phyloP scores from a whole-genome alignment of 2,797 vertebrate species.

The Picus viridis region DNA sequence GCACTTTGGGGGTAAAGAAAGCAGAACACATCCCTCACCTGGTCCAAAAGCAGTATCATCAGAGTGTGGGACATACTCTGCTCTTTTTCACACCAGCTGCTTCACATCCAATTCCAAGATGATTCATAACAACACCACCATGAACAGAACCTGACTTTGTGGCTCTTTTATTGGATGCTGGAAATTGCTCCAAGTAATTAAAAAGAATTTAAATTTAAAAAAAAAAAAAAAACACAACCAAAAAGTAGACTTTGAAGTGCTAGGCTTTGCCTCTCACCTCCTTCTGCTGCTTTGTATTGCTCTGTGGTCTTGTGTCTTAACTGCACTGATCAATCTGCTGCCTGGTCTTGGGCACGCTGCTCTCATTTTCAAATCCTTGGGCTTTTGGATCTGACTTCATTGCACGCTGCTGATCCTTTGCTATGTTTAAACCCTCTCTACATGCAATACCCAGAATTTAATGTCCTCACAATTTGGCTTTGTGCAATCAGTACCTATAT shows the following conservation, averaged over 20 bases:
- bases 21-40: neutral
- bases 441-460: neutral
- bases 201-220: neutral
- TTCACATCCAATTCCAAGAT: neutral
- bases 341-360: neutral
- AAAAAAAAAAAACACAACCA: no score
- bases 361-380: constrained; percentile 28
- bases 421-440: constrained; percentile 7
- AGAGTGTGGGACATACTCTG: neutral
- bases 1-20: neutral
- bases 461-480: neutral
- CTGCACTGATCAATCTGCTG: neutral
- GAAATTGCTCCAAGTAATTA: neutral
- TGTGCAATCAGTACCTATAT: neutral
- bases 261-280: neutral
- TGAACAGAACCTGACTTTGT: neutral
- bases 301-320: neutral
- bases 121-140: neutral
- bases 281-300: neutral
- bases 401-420: neutral
- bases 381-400: neutral
- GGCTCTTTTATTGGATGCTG: neutral
- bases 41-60: neutral
- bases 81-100: neutral
- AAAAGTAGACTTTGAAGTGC: neutral